phyloP scores from a whole-genome alignment of 2,113 vertebrate species.

The Cottus gobio region DNA sequence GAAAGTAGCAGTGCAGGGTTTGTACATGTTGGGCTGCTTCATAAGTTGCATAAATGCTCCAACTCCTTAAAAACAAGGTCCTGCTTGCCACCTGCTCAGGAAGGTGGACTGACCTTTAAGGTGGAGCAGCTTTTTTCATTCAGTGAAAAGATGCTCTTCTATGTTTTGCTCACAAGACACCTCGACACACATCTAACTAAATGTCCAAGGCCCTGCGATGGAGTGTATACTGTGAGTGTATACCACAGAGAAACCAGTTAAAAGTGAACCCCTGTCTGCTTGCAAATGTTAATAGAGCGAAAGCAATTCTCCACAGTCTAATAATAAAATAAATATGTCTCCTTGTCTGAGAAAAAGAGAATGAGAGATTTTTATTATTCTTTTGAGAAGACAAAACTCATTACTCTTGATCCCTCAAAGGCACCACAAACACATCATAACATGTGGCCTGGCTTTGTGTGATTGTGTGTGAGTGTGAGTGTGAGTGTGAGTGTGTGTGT shows the following conservation, averaged over 20 bases:
- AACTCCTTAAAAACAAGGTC: not conserved
- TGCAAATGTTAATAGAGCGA: conserved; percentile 5
- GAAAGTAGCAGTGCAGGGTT: not conserved
- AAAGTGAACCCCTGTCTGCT: not conserved
- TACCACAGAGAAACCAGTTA: not conserved
- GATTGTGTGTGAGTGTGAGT: conserved; percentile 14
- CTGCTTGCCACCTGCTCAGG: not conserved
- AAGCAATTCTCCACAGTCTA: not conserved
- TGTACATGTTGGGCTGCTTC: not conserved
- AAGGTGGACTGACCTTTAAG: not conserved
- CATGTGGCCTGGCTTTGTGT: conserved; percentile 31
- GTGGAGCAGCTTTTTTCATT: not conserved
- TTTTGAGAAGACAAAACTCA: conserved; percentile 50
- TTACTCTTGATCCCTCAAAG: conserved; percentile 51
- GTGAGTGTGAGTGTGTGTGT: no score
- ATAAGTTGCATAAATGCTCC: not conserved
- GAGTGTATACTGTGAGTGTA: not conserved
- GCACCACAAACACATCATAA: conserved; percentile 42
- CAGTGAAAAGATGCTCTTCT: not conserved
- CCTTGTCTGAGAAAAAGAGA: conserved; percentile 21
- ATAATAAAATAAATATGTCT: conserved; percentile 1
- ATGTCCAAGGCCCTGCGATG: not conserved
- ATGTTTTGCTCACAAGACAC: not conserved
- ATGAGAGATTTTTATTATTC: conserved; percentile 26
- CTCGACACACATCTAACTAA: not conserved